Percentiles rank a stretch among this genome's conserved stretches.
Conservation (phyloP, 2,888 invertebrate genomes). For the Myopa tessellatipennis region DNA sequence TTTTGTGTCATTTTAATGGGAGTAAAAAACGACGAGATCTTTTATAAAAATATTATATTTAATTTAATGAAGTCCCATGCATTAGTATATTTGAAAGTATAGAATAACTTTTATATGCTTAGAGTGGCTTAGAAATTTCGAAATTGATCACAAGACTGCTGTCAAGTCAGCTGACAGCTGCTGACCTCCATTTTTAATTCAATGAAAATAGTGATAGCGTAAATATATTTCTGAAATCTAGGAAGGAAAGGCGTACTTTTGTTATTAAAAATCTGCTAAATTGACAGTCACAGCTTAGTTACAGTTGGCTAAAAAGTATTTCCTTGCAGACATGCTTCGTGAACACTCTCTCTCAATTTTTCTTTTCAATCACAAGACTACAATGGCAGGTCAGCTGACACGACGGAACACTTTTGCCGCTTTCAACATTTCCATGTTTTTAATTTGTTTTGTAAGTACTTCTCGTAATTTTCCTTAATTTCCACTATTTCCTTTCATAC, state of each 20-base stretch:
- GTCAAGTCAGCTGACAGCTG: constrained; percentile 59
- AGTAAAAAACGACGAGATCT: not conserved
- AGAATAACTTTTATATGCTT: not conserved
- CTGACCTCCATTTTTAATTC: constrained; percentile 41
- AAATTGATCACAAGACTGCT: constrained; percentile 61
- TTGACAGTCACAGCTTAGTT: not conserved
- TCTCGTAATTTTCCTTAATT: not conserved
- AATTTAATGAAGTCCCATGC: not conserved
- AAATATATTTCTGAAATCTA: not conserved
- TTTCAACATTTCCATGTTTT: constrained; percentile 31
- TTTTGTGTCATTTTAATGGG: not conserved
- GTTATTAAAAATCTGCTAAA: not conserved
- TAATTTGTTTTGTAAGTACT: constrained; percentile 26
- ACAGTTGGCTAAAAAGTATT: not conserved
- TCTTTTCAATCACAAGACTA: constrained; percentile 41
- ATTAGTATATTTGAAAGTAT: not conserved
- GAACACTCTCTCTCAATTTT: not conserved
- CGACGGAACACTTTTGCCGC: constrained; percentile 16
- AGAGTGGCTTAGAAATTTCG: constrained; percentile 43
- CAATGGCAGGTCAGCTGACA: constrained; percentile 43
- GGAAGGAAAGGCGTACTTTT: too few relatives aligned
- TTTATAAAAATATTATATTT: not conserved
- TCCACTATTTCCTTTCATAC: not conserved
- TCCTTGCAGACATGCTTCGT: not conserved
- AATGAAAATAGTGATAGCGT: not conserved